These are phyloP conservation scores for Siderastrea siderea DNA, from an alignment of 92 coral and sea anemone genomes.

Conservation along the genomic window DNA sequence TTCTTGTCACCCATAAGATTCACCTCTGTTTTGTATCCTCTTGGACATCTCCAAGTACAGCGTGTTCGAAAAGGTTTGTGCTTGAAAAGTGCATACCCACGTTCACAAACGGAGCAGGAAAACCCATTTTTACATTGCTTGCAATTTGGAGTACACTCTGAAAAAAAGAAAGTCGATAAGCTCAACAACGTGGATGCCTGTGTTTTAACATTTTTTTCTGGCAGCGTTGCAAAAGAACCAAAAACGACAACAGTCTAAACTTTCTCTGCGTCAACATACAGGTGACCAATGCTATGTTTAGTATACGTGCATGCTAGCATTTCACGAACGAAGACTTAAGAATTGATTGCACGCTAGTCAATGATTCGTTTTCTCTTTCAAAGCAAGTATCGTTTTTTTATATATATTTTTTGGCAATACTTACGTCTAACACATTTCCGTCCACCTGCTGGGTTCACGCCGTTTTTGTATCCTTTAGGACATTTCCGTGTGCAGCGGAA, in stretches of 20 bases:
- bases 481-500: background rate
- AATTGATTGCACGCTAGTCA: no score
- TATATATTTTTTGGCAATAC: background rate
- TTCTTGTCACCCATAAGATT: background rate
- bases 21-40: constrained; percentile 9
- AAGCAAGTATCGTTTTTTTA: no score
- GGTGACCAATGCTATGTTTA: no score
- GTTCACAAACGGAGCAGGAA: constrained; percentile 25
- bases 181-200: no score
- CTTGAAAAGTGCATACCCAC: constrained; percentile 13
- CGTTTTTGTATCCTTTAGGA: constrained; percentile 8
- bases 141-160: constrained; percentile 12
- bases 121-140: background rate
- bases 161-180: background rate
- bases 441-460: background rate
- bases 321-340: no score
- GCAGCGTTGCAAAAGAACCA: no score
- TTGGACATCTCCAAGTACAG: background rate
- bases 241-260: background rate
- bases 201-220: no score
- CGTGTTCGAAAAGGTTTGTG: background rate
- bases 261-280: no score
- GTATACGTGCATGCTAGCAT: no score
- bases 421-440: background rate
- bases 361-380: no score